phyloP scores from a whole-genome alignment of 2,797 vertebrate genomes.

The Salarias fasciatus region DNA sequence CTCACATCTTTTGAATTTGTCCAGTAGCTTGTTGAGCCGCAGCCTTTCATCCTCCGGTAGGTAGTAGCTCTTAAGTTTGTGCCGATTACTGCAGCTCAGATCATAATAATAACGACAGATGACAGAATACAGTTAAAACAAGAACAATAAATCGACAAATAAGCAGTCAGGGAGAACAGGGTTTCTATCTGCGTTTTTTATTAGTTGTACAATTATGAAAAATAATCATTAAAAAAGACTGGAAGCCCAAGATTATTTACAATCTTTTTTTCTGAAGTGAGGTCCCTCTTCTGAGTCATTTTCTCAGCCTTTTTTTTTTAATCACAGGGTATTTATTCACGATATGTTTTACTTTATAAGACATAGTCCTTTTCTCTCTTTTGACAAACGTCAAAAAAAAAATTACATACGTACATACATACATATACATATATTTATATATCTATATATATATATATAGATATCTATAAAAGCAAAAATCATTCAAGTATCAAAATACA shows the following conservation, averaged over 20 bases:
- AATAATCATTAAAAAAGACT: slow-evolving; percentile 93
- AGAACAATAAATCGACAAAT: slow-evolving; percentile 19
- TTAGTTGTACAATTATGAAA: slow-evolving; percentile 94
- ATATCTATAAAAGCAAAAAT: slow-evolving; percentile 93
- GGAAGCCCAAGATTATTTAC: slow-evolving; percentile 96
- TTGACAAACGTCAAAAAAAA: slow-evolving; percentile 83
- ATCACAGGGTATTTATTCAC: slow-evolving; percentile 89
- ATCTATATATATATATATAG: slow-evolving; percentile 86
- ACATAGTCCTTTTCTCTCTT: slow-evolving; percentile 84
- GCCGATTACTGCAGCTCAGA: too few species aligned
- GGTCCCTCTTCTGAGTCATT: slow-evolving; percentile 85
- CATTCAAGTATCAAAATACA: slow-evolving; percentile 99
- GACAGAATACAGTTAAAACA: neutral
- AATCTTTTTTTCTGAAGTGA: slow-evolving; percentile 88
- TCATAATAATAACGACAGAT: too few species aligned
- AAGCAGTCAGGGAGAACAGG: slow-evolving; percentile 29
- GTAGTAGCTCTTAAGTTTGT: too few species aligned
- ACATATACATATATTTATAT: slow-evolving; percentile 86
- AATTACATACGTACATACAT: slow-evolving; percentile 90
- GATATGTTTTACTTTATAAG: slow-evolving; percentile 87
- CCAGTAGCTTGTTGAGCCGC: too few species aligned
- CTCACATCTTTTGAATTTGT: too few species aligned
- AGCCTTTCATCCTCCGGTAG: too few species aligned
- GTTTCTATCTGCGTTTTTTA: slow-evolving; percentile 87
- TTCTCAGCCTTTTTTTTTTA: slow-evolving; percentile 67